Percentiles rank a stretch among this genome's conserved stretches.
Conservation (phyloP, 92 coral and sea anemone genomes). For the Phenganax marumi region DNA sequence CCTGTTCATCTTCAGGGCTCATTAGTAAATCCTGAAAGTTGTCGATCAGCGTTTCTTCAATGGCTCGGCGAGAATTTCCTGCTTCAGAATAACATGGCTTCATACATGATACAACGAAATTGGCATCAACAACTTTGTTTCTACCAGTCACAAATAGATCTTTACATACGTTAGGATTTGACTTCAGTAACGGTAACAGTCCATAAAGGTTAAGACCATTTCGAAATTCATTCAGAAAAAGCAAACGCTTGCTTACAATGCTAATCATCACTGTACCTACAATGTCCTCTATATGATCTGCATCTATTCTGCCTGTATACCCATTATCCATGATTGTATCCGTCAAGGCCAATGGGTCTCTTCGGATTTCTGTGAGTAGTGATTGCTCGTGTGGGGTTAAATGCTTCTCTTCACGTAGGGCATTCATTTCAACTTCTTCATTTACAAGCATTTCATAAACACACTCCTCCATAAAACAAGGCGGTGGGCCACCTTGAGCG, state of each 20-base stretch:
- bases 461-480: too few species aligned
- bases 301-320: constrained; percentile 60
- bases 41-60: constrained; percentile 60
- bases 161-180: constrained; percentile 53
- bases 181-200: constrained; percentile 31
- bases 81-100: constrained; percentile 56
- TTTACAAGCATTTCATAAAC: constrained; percentile 50
- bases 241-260: constrained; percentile 52
- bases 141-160: constrained; percentile 50
- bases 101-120: constrained; percentile 58
- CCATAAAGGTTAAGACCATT: constrained; percentile 55
- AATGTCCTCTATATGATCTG: constrained; percentile 48
- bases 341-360: constrained; percentile 43
- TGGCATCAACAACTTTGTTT: constrained; percentile 51
- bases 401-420: constrained; percentile 44
- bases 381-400: constrained; percentile 44
- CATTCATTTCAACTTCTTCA: constrained; percentile 46
- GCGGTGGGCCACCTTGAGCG: constrained; percentile 33
- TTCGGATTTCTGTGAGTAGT: constrained; percentile 38
- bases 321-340: constrained; percentile 66
- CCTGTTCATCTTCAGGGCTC: constrained; percentile 44
- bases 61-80: constrained; percentile 50
- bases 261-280: constrained; percentile 61
- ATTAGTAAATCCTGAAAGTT: constrained; percentile 58
- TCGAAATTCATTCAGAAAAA: constrained; percentile 57